phyloP scores from a whole-genome alignment of 2,113 vertebrate species.

The Dolichotis patagonum region DNA sequence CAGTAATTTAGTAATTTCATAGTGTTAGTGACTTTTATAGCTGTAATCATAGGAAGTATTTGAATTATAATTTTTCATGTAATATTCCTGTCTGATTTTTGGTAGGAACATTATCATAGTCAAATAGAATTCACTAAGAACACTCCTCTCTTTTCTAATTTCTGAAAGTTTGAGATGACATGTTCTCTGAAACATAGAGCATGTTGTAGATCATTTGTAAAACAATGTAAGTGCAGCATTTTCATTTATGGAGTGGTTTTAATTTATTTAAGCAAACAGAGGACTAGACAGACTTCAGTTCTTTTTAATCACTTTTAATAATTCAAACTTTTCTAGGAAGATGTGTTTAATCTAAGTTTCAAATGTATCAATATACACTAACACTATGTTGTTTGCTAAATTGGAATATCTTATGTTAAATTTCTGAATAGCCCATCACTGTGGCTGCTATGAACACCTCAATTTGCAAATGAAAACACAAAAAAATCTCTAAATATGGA shows the following conservation, averaged over 20 bases:
- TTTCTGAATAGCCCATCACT: background rate
- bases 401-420: background rate
- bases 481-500: background rate
- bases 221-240: background rate
- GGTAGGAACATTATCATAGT: background rate
- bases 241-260: background rate
- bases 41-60: background rate
- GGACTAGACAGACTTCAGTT: background rate
- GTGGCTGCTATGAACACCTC: background rate
- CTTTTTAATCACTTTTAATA: conserved; percentile 33
- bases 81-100: background rate
- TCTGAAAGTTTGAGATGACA: background rate
- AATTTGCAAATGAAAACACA: background rate
- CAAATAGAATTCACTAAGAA: background rate
- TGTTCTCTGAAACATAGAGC: background rate
- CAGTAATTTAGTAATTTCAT: conserved; percentile 4
- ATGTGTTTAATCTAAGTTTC: conserved; percentile 6
- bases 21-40: background rate
- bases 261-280: conserved; percentile 35
- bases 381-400: background rate
- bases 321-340: background rate
- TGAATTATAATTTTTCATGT: background rate
- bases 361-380: background rate
- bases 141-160: background rate
- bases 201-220: background rate